Evolutionary conservation across 92 coral and sea anemone genomes (phyloP).

Genomic region (Epizoanthus scotinus): DNA sequence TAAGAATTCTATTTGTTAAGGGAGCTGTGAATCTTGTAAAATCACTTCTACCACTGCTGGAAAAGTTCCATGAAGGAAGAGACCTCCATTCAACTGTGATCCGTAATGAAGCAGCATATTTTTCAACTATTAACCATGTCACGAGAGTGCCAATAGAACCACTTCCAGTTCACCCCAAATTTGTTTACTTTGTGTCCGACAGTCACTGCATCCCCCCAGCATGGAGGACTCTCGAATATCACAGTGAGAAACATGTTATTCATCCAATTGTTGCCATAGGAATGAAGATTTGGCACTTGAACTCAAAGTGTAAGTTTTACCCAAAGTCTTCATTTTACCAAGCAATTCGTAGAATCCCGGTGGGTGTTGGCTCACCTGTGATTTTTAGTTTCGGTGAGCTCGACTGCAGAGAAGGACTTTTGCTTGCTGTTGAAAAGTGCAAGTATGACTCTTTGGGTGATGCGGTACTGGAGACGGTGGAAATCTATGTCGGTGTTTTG

Average conservation of each 20-base stretch:
- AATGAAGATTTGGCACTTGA: constrained; percentile 58
- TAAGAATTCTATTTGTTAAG: constrained; percentile 48
- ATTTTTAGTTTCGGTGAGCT: constrained; percentile 63
- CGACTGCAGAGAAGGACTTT: constrained; percentile 58
- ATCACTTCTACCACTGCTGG: constrained; percentile 47
- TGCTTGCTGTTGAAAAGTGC: constrained; percentile 53
- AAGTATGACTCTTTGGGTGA: constrained; percentile 55
- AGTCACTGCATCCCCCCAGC: constrained; percentile 61
- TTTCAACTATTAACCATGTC: constrained; percentile 44
- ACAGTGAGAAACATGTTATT: constrained; percentile 40
- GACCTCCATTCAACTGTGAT: constrained; percentile 48
- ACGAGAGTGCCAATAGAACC: constrained; percentile 54
- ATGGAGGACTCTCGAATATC: constrained; percentile 44
- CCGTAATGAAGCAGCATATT: constrained; percentile 64
- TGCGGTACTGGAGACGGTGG: constrained; percentile 37
- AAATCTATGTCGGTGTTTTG: constrained; percentile 35
- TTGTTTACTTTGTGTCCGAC: constrained; percentile 55
- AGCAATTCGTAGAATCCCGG: constrained; percentile 42
- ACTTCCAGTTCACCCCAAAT: constrained; percentile 41
- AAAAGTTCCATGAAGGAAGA: constrained; percentile 43
- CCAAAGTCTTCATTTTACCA: constrained; percentile 51
- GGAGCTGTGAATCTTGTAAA: constrained; percentile 47
- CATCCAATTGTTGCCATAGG: constrained; percentile 57
- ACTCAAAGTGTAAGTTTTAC: constrained; percentile 48
- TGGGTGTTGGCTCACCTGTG: constrained; percentile 32